A percentile compares a stretch with the other conserved stretches of the same genome.
phyloP scores from a whole-genome alignment of 2,888 invertebrate species.

The Mythimna impura region DNA sequence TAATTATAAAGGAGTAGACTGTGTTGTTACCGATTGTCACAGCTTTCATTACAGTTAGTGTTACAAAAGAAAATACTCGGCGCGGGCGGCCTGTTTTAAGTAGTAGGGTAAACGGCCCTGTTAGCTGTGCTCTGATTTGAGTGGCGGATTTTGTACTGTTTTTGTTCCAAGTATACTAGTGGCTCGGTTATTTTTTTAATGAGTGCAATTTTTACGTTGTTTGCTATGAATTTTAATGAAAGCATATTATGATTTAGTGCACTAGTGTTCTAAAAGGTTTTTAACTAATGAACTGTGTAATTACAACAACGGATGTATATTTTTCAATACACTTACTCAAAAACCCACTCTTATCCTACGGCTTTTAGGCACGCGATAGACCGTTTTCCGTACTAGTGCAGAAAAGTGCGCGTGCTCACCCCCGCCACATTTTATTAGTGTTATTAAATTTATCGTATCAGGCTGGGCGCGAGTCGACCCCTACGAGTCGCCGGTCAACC shows the following conservation, averaged over 20 bases:
- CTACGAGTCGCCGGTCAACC: too few species aligned
- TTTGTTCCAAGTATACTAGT: conserved; percentile 34
- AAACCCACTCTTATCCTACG: too few species aligned
- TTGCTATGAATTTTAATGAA: conserved; percentile 10
- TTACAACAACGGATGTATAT: background rate
- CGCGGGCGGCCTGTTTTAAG: conserved; percentile 60
- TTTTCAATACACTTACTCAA: too few species aligned
- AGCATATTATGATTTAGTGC: conserved; percentile 13
- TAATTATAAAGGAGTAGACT: conserved; percentile 65
- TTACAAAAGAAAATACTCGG: conserved; percentile 66
- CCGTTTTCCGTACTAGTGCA: too few species aligned
- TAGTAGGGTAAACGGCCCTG: conserved; percentile 59
- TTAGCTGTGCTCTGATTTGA: conserved; percentile 58
- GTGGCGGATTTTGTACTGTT: conserved; percentile 52
- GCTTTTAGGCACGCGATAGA: too few species aligned
- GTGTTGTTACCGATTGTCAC: conserved; percentile 57
- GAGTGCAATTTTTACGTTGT: conserved; percentile 28
- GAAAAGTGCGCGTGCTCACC: too few species aligned
- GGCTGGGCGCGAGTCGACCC: too few species aligned
- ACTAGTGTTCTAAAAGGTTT: background rate
- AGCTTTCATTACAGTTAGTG: conserved; percentile 67
- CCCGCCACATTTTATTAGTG: too few species aligned
- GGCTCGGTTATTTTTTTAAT: conserved; percentile 41
- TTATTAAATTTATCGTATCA: too few species aligned
- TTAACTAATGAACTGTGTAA: background rate